Percentiles rank a stretch among this genome's conserved stretches.
Evolutionary conservation across 2,113 vertebrate genomes (phyloP).

Genomic region (Poecile atricapillus): DNA sequence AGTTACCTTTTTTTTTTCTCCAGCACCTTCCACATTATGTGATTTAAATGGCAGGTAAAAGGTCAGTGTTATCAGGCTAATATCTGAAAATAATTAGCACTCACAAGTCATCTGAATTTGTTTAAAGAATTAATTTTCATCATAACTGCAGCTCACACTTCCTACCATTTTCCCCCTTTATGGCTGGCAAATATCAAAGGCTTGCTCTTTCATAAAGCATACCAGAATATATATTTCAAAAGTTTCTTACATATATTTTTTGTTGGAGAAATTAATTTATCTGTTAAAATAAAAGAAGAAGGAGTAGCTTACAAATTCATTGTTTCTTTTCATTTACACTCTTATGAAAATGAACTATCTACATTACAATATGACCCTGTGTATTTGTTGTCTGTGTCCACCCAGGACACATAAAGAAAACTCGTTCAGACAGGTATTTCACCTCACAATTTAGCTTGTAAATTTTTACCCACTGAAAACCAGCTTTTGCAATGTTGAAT

Average conservation of each 20-base stretch:
- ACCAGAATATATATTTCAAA: not conserved
- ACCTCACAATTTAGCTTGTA: accelerated
- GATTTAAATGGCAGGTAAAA: not conserved
- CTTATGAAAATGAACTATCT: not conserved
- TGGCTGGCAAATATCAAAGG: not conserved
- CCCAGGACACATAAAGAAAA: not conserved
- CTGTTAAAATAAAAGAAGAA: not conserved
- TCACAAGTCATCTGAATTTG: not conserved
- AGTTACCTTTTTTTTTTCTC: not conserved
- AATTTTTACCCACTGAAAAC: not conserved
- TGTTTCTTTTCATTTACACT: accelerated
- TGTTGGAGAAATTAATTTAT: not conserved
- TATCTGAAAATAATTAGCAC: not conserved
- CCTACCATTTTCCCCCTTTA: not conserved
- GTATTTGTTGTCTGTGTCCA: not conserved
- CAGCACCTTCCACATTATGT: not conserved
- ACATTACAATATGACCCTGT: not conserved
- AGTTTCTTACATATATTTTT: not conserved
- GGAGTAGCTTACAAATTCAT: not conserved
- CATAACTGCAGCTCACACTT: not conserved
- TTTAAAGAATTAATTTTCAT: not conserved
- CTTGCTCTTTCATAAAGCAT: not conserved
- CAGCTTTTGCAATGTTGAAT: not conserved
- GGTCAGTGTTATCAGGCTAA: not conserved
- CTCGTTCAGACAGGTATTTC: not conserved